These are phyloP conservation scores for Zosterops lateralis DNA, from an alignment of 2,113 vertebrate species.

Conservation along the genomic window DNA sequence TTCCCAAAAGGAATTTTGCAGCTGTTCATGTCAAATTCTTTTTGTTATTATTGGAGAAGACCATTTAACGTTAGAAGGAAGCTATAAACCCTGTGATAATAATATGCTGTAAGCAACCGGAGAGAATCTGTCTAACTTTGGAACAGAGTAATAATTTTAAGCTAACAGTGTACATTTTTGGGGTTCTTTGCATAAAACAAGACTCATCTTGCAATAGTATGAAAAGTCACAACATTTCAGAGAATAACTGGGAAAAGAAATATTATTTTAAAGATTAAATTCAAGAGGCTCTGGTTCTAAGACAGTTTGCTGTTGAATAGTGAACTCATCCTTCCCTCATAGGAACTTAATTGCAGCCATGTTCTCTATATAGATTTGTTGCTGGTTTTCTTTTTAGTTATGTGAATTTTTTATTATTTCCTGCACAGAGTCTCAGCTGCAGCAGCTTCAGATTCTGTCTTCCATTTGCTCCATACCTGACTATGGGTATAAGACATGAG, in stretches of 20 bases:
- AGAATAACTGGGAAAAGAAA: neutral
- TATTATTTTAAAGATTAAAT: neutral
- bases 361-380: neutral
- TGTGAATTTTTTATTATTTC: neutral
- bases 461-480: neutral
- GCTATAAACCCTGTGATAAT: neutral
- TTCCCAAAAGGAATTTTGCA: constrained; percentile 40
- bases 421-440: neutral
- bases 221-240: neutral
- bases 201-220: neutral
- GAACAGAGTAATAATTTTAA: neutral
- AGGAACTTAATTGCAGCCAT: neutral
- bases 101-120: neutral
- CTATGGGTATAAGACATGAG: neutral
- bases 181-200: neutral
- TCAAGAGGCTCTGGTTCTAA: neutral
- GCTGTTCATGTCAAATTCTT: constrained; percentile 1
- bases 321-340: neutral
- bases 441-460: neutral
- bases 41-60: constrained; percentile 14
- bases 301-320: rapidly evolving
- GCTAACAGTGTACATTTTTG: neutral
- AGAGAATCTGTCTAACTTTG: neutral
- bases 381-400: neutral
- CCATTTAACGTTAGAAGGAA: constrained; percentile 1